Conservation (phyloP, 2,888 invertebrate genomes). For the Megalurothrips usitatus region DNA sequence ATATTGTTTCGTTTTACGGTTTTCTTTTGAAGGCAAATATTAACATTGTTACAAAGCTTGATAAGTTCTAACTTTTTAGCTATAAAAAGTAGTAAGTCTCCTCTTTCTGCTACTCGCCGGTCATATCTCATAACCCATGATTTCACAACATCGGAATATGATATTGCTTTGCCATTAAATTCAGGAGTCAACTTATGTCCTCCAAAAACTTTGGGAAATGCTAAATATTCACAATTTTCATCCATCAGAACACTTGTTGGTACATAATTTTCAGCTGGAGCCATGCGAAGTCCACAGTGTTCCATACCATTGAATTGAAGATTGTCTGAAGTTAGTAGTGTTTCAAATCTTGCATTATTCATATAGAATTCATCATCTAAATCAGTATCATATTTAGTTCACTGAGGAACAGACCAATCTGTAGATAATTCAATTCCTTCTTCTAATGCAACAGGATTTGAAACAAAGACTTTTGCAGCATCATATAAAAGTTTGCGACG, state of each 20-base stretch:
- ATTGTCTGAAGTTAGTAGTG: slow-evolving; percentile 30
- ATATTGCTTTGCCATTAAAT: slow-evolving; percentile 25
- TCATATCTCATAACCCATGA: slow-evolving; percentile 36
- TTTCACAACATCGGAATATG: slow-evolving; percentile 34
- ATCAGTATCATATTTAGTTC: too few relatives aligned
- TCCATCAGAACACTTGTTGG: slow-evolving; percentile 33
- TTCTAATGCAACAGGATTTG: slow-evolving; percentile 32
- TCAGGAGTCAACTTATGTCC: slow-evolving; percentile 31
- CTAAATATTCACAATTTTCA: slow-evolving; percentile 33
- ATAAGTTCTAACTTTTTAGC: too few relatives aligned
- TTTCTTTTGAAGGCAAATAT: too few relatives aligned
- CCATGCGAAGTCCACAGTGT: slow-evolving; percentile 32
- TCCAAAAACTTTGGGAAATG: slow-evolving; percentile 33
- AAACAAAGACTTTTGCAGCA: slow-evolving; percentile 32
- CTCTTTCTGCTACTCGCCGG: slow-evolving; percentile 32
- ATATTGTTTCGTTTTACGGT: too few relatives aligned
- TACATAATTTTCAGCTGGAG: slow-evolving; percentile 35
- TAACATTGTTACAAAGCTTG: too few relatives aligned
- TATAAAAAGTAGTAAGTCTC: slow-evolving; percentile 32
- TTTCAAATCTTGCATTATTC: neutral
- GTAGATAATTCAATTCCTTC: slow-evolving; percentile 34
- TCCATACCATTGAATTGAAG: slow-evolving; percentile 30
- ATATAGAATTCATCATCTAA: neutral
- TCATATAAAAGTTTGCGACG: slow-evolving; percentile 32
- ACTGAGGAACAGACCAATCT: slow-evolving; percentile 30